phyloP scores from a whole-genome alignment of 1,140 invertebrate species.

The Drosophila busckii region DNA sequence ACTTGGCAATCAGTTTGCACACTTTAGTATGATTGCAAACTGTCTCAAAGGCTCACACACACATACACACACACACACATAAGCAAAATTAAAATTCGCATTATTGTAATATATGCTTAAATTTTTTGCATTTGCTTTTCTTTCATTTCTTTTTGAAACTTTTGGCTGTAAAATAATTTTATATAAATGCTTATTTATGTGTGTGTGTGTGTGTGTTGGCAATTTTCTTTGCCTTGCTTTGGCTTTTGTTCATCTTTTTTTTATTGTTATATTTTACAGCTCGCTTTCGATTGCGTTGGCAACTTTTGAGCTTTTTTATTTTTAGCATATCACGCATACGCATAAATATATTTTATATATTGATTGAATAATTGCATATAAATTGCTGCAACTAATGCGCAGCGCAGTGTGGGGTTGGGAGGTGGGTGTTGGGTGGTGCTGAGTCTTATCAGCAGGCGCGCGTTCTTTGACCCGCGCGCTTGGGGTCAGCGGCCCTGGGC shows the following conservation, averaged over 20 bases:
- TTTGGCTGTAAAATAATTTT: slow-evolving; percentile 18
- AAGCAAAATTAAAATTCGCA: slow-evolving; percentile 55
- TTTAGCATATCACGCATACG: slow-evolving; percentile 24
- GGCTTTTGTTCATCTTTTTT: slow-evolving; percentile 7
- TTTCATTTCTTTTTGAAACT: slow-evolving; percentile 2
- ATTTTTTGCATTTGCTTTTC: slow-evolving; percentile 1
- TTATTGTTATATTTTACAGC: slow-evolving; percentile 21
- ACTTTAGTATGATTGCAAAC: slow-evolving; percentile 33
- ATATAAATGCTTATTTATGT: slow-evolving; percentile 25
- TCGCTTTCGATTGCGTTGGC: slow-evolving; percentile 24
- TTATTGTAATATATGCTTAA: slow-evolving; percentile 51
- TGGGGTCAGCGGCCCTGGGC: slow-evolving; percentile 38
- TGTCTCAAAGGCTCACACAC: slow-evolving; percentile 10
- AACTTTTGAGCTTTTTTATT: slow-evolving; percentile 37
- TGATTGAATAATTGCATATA: not conserved
- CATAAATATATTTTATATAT: slow-evolving; percentile 11
- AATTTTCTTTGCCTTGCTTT: slow-evolving; percentile 16
- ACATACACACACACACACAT: not conserved
- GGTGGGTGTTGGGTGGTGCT: too few species aligned
- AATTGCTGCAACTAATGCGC: slow-evolving; percentile 3
- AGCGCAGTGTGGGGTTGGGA: too few species aligned
- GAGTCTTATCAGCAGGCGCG: slow-evolving; percentile 26
- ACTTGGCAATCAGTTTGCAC: slow-evolving; percentile 56
- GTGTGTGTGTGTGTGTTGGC: slow-evolving; percentile 17
- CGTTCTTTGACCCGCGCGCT: slow-evolving; percentile 48